Conservation (phyloP, 2,888 invertebrate genomes). For the Aromia moschata region DNA sequence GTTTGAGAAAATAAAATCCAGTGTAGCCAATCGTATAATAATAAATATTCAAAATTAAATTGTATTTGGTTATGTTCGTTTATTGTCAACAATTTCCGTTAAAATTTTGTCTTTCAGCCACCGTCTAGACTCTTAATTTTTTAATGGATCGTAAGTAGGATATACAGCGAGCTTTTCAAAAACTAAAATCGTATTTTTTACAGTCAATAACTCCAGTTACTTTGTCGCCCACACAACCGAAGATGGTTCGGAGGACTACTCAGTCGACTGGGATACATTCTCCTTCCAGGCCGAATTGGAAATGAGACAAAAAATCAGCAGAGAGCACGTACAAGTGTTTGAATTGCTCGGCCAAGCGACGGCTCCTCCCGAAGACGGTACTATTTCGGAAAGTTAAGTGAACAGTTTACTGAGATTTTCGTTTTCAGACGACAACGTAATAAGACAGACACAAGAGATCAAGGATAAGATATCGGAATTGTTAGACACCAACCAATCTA, state of each 20-base stretch:
- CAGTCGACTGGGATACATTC: constrained; percentile 21
- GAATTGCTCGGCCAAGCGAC: neutral
- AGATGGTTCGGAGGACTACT: constrained; percentile 18
- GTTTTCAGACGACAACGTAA: neutral
- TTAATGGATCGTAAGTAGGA: neutral
- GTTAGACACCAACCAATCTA: constrained; percentile 1
- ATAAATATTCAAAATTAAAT: too few species aligned
- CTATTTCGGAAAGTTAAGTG: neutral
- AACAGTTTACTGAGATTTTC: neutral
- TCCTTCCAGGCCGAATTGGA: constrained; percentile 8
- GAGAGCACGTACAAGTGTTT: neutral
- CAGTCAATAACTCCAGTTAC: neutral
- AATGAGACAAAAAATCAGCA: neutral
- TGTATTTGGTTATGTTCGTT: too few species aligned
- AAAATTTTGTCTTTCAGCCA: too few species aligned
- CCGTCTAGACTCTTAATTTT: too few species aligned
- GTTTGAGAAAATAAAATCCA: too few species aligned
- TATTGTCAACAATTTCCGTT: too few species aligned
- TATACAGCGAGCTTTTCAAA: neutral
- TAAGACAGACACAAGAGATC: neutral
- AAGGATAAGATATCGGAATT: neutral
- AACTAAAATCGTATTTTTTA: neutral
- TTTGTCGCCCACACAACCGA: neutral
- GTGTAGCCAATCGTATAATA: too few species aligned
- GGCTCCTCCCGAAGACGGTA: neutral